A percentile compares a stretch with the other conserved stretches of the same genome.
Conservation (phyloP, 2,888 invertebrate genomes). For the Sympetrum striolatum region DNA sequence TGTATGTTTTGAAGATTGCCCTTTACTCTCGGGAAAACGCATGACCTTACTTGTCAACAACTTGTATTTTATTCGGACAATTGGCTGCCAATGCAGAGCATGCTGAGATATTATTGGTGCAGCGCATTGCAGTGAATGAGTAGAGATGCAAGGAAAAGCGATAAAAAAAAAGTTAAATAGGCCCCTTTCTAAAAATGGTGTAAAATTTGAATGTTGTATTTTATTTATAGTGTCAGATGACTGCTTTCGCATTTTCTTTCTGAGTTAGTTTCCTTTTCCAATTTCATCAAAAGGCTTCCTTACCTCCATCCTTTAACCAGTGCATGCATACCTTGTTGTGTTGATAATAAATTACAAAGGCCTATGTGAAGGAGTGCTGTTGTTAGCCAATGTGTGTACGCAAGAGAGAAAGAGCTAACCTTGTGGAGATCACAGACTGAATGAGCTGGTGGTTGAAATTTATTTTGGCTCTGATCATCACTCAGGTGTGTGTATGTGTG, state of each 20-base stretch:
- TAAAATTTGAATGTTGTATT: neutral
- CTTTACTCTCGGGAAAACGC: neutral
- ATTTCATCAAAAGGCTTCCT: neutral
- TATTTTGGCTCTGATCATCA: slow-evolving; percentile 38
- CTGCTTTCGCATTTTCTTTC: neutral
- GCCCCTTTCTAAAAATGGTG: neutral
- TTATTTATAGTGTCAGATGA: neutral
- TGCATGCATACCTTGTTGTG: slow-evolving; percentile 36
- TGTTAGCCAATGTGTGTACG: slow-evolving; percentile 9
- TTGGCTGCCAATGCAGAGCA: slow-evolving; percentile 33
- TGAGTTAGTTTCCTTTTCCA: neutral
- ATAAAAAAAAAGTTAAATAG: neutral
- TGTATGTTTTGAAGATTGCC: neutral
- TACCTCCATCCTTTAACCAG: slow-evolving; percentile 9
- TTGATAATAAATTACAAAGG: slow-evolving; percentile 39
- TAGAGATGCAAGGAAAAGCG: neutral
- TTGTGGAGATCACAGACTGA: slow-evolving; percentile 38
- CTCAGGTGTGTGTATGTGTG: slow-evolving; percentile 39
- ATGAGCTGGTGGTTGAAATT: slow-evolving; percentile 25
- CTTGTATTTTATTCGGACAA: slow-evolving; percentile 21
- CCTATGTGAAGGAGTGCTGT: slow-evolving; percentile 42
- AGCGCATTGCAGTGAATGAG: neutral
- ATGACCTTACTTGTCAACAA: neutral
- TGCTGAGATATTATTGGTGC: slow-evolving; percentile 1
- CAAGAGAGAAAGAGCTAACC: slow-evolving; percentile 12